These are phyloP conservation scores for Melanargia galathea DNA, from an alignment of 2,888 invertebrate species.

Conservation along the genomic window DNA sequence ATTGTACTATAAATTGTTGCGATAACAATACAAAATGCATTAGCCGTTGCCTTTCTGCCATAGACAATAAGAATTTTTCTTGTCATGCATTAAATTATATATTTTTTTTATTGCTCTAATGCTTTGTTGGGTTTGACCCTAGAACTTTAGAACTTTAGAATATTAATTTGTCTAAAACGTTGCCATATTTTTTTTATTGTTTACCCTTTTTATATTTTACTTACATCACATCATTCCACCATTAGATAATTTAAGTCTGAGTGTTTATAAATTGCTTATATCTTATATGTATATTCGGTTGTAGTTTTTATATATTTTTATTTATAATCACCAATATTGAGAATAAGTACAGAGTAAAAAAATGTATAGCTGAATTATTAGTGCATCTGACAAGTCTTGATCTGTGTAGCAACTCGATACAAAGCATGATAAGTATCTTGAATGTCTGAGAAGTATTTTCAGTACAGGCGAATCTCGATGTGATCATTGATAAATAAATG, in stretches of 20 bases:
- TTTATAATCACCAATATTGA: slow-evolving; percentile 56
- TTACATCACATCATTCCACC: slow-evolving; percentile 50
- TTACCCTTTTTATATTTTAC: slow-evolving; percentile 34
- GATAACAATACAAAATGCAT: slow-evolving; percentile 32
- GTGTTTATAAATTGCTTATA: slow-evolving; percentile 21
- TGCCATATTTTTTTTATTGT: slow-evolving; percentile 37
- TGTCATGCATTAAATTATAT: slow-evolving; percentile 33
- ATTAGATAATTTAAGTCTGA: slow-evolving; percentile 21
- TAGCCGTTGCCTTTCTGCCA: slow-evolving; percentile 42
- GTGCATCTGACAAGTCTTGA: slow-evolving; percentile 35
- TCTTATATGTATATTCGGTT: slow-evolving; percentile 24
- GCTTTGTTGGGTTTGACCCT: not conserved
- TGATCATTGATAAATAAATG: slow-evolving; percentile 69
- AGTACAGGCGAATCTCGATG: slow-evolving; percentile 51
- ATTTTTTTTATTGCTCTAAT: not conserved
- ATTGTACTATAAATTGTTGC: slow-evolving; percentile 27
- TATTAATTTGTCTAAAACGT: slow-evolving; percentile 32
- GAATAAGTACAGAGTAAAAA: slow-evolving; percentile 50
- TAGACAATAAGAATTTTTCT: slow-evolving; percentile 42
- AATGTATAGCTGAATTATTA: slow-evolving; percentile 42
- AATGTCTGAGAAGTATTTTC: slow-evolving; percentile 40
- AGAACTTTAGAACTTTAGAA: slow-evolving; percentile 21
- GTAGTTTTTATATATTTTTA: slow-evolving; percentile 34
- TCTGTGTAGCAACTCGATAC: slow-evolving; percentile 26
- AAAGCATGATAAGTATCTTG: slow-evolving; percentile 32